Evolutionary conservation across 2,797 vertebrate species (phyloP), one percentile per base, ranked within the genome.

Genomic region (Amblyraja radiata): DNA sequence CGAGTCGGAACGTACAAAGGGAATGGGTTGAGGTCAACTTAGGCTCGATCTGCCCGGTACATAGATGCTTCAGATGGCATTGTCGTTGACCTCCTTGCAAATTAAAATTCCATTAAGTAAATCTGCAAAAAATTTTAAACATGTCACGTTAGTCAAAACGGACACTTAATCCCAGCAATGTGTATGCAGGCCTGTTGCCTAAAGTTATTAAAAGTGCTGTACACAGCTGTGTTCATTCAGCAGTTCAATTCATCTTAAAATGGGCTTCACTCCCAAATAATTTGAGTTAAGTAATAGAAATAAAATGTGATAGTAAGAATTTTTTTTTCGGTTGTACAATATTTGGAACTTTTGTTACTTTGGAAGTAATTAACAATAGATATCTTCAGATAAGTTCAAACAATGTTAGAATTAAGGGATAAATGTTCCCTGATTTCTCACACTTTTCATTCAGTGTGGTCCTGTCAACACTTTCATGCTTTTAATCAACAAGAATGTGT

Each of bases 81-180:
- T 96, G 95, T 96, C 96, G 96, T 96, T 96, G 97, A 96, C 96
- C 96, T 96, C 97, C 96, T 96, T 96, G 96, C 96, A 96, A 97
- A 96, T 96, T 97, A 96, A 96, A 96, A 97, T 96, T 97, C 96
- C 96, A 96, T 97, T 97, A 95, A 96, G 96, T 97, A 97, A 97
- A 97, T 96, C 96, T 96, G 96, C 95, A 96, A 97, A 97, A 96
- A 96, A 97, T 97, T 97, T 97, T 97, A 97, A 97, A 97, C 73
- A 96, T 97, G 97, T 97, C 96, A 97, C 95, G 68, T 92, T 92
- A 97, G 96, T 96, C 96, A 97, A 97, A 92, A 76, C 97, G 97
- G 97, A 96, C 95, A 95, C 97, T 96, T 97, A 96, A 96, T 96
- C 96, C 96, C 96, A 94, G 96, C 96, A 96, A 97, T 97, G 97